Percentiles rank a stretch among this genome's conserved stretches.
These are phyloP conservation scores for Arrhopalites spinosus DNA, from an alignment of 2,888 invertebrate genomes.

Conservation along the genomic window DNA sequence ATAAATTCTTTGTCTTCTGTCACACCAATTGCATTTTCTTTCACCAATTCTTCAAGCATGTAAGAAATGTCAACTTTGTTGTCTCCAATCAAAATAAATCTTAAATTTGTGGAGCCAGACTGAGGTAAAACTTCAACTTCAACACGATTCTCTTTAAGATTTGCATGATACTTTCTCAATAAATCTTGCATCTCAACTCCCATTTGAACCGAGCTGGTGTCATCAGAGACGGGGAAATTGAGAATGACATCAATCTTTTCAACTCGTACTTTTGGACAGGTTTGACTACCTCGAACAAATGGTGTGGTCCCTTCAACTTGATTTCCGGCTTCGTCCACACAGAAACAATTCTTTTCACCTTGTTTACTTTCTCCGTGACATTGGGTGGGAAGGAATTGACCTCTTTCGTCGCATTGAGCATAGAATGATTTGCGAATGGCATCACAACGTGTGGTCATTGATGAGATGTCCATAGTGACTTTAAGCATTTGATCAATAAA, in stretches of 20 bases:
- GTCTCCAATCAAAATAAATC: slow-evolving; percentile 70
- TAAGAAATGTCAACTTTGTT: slow-evolving; percentile 79
- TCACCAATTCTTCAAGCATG: slow-evolving; percentile 69
- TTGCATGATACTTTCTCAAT: slow-evolving; percentile 43
- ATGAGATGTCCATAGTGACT: slow-evolving; percentile 26
- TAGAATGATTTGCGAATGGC: slow-evolving; percentile 9
- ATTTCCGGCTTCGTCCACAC: slow-evolving; percentile 82
- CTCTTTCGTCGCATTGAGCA: slow-evolving; percentile 39
- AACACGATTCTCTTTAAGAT: slow-evolving; percentile 46
- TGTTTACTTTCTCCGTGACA: slow-evolving; percentile 59
- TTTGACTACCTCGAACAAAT: slow-evolving; percentile 66
- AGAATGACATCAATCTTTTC: slow-evolving; percentile 77
- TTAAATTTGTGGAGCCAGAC: slow-evolving; percentile 60
- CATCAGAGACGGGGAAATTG: slow-evolving; percentile 63
- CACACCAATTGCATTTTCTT: slow-evolving; percentile 45
- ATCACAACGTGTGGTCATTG: slow-evolving; percentile 23
- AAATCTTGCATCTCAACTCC: slow-evolving; percentile 53
- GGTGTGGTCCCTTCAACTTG: slow-evolving; percentile 62
- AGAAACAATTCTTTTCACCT: slow-evolving; percentile 71
- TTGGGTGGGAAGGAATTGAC: slow-evolving; percentile 71
- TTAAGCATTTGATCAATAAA: slow-evolving; percentile 28
- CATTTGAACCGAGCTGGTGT: slow-evolving; percentile 46
- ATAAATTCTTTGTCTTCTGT: slow-evolving; percentile 43
- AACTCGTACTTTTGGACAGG: slow-evolving; percentile 70
- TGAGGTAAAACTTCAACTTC: slow-evolving; percentile 65